Base-by-base conservation (phyloP, 2,797 vertebrate species). In the Enteromius argenteus region DNA sequence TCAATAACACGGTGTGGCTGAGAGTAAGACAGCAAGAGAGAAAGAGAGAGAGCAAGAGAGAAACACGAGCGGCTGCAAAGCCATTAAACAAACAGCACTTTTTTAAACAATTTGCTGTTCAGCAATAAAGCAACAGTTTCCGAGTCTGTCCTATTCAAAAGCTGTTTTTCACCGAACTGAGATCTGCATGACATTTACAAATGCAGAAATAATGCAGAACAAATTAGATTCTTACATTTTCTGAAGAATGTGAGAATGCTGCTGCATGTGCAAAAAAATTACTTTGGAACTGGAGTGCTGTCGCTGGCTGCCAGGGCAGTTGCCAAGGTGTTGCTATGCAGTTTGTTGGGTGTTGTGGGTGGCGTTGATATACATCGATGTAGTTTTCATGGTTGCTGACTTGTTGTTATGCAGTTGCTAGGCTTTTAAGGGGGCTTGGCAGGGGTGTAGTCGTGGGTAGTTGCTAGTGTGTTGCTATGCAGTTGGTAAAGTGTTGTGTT, bases 61-160 rank as follows among this genome's bases (percentile, higher is more conserved):
- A 81, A 66, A 79, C 60, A 35, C 13, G 11, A 53, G 37, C 58
- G 17, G 49, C 64, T 80, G 15, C 30, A 58, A 51, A 82, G 76
- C 58, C 5, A 76, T 77, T 67, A 77, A 66, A 66, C 60, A 32
- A 83, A 83, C 58, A 76, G n/a, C 84, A 86, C 86, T 88, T 84
- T 87, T 88, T 80, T 60, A 67, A 82, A 88, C 86, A 87, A 86
- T 87, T 84, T 90, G 80, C 81, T 86, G 81, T 86, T 86, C 87
- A 42, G 17, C 60, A 53, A 30, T 13, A 37, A 83, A 66, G 42
- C 46, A 53, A 67, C 60, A 51, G 75, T 67, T 76, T 53, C 10
- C 5, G 7, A 74, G 42, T 53, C 23, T 56, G n/a, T 32, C 23
- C 42, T 51, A 58, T 46, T 37, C 58, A 37, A 49, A 74, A 49